Conservation (phyloP, 2,888 invertebrate genomes). For the Temnothorax ravouxi region DNA sequence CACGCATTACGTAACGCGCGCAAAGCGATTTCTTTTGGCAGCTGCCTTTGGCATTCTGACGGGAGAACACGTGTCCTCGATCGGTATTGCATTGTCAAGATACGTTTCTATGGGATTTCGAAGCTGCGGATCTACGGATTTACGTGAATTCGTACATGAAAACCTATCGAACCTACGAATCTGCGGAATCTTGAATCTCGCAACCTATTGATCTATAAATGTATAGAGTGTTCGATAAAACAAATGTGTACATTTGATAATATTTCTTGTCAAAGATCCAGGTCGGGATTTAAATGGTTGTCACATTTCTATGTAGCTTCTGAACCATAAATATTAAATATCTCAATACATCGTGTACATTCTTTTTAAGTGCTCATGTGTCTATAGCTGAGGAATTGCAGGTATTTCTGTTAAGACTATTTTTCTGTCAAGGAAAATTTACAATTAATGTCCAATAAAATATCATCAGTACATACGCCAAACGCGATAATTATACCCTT, state of each 20-base stretch:
- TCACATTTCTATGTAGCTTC: background rate
- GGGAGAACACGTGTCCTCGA: background rate
- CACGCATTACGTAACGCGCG: background rate
- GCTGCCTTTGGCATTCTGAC: conserved; percentile 31
- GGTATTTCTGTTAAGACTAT: background rate
- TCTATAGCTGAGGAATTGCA: background rate
- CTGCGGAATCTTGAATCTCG: background rate
- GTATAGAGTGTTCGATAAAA: background rate
- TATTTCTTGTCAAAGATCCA: background rate
- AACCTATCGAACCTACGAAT: background rate
- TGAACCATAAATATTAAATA: background rate
- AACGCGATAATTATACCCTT: conserved; percentile 3
- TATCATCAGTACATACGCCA: background rate
- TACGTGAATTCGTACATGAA: background rate
- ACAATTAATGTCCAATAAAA: background rate
- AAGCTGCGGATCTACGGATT: conserved; percentile 33
- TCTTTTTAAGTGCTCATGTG: background rate
- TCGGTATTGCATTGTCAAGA: background rate
- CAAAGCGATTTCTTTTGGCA: background rate
- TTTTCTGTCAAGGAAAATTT: conserved; percentile 7
- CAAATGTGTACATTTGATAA: background rate
- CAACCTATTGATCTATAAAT: background rate
- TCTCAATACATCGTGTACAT: background rate
- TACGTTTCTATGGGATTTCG: background rate
- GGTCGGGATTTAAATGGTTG: background rate